Percentiles rank a stretch among this genome's conserved stretches.
Conservation (phyloP, 1,140 invertebrate genomes). For the Pogonomyrmex barbatus region DNA sequence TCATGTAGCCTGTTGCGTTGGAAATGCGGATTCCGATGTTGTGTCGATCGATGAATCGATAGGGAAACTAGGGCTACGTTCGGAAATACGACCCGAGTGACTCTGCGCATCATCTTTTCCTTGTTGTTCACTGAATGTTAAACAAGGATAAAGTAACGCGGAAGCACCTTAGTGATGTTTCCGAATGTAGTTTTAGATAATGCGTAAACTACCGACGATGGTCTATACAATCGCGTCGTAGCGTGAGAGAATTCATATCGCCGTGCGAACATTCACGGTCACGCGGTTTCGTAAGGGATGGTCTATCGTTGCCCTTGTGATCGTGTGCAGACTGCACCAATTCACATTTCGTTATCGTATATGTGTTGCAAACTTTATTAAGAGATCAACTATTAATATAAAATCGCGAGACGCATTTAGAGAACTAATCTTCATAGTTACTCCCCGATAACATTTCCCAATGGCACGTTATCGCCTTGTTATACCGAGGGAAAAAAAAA, state of each 20-base stretch:
- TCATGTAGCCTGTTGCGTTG: constrained; percentile 17
- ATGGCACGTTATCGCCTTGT: constrained; percentile 4
- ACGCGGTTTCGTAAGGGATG: constrained; percentile 64
- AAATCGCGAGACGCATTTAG: background rate
- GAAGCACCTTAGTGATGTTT: too few relatives aligned
- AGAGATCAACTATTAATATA: constrained; percentile 21
- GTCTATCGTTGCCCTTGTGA: constrained; percentile 57
- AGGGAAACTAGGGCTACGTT: background rate
- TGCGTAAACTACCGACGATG: background rate
- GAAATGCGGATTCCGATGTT: background rate
- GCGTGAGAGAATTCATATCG: constrained; percentile 65
- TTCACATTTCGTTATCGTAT: constrained; percentile 34
- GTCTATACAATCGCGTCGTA: background rate
- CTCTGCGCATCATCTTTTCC: too few relatives aligned
- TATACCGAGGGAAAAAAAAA: background rate
- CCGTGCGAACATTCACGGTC: constrained; percentile 54
- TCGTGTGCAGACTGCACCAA: constrained; percentile 30
- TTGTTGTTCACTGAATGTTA: too few relatives aligned
- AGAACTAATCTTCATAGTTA: background rate
- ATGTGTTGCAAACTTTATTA: background rate
- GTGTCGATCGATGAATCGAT: background rate
- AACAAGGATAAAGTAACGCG: too few relatives aligned
- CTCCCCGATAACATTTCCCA: constrained; percentile 5
- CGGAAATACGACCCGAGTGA: too few relatives aligned
- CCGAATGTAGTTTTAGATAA: background rate